Percentiles rank a stretch among this genome's conserved stretches.
These are phyloP conservation scores for Cephus cinctus DNA, from an alignment of 1,140 invertebrate species.

Conservation along the genomic window DNA sequence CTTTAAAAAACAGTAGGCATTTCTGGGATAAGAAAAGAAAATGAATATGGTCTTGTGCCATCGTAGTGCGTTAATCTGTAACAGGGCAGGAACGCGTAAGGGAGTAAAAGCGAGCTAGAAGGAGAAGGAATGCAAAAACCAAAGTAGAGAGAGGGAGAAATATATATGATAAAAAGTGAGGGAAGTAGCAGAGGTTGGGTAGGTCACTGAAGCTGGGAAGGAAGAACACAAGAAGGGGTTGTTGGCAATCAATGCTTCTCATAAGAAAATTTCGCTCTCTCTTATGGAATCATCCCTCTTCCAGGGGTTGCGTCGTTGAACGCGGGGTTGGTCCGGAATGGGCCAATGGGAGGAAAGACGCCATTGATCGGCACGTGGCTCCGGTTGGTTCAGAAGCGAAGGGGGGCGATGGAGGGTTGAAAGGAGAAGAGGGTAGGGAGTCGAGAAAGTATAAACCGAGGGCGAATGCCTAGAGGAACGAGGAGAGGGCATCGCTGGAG, in stretches of 20 bases:
- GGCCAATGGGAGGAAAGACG: conserved; percentile 53
- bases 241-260: conserved; percentile 57
- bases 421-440: too few relatives aligned
- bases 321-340: conserved; percentile 42
- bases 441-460: too few relatives aligned
- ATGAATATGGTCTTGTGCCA: conserved; percentile 12
- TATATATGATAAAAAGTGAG: too few relatives aligned
- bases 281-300: conserved; percentile 45
- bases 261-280: conserved; percentile 51
- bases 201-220: conserved; percentile 10
- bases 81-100: conserved; percentile 5
- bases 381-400: conserved; percentile 14
- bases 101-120: conserved; percentile 3
- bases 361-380: conserved; percentile 58
- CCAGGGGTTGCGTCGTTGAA: conserved; percentile 24
- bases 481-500: too few relatives aligned
- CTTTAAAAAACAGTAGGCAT: too few relatives aligned
- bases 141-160: conserved; percentile 7
- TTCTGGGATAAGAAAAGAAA: not conserved
- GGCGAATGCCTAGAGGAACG: too few relatives aligned
- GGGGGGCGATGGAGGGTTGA: conserved; percentile 7
- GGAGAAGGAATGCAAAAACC: conserved; percentile 16
- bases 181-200: not conserved
- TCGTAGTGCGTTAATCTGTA: conserved; percentile 7
- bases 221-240: conserved; percentile 33